Percentiles rank a stretch among this genome's conserved stretches.
Evolutionary conservation across 2,797 vertebrate species (phyloP).

Genomic region (Neopelma chrysocephalum): DNA sequence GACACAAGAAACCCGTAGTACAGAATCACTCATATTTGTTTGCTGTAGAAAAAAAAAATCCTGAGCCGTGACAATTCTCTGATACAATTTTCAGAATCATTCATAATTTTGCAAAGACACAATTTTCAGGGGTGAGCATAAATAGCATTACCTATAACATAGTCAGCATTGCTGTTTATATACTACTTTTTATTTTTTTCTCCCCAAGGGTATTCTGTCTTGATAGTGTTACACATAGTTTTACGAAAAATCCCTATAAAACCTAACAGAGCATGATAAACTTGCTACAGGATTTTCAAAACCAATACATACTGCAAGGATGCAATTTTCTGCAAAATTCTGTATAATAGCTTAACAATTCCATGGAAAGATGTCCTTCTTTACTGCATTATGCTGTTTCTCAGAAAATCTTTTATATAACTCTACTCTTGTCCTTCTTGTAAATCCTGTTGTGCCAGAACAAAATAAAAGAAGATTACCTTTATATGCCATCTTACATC

Average conservation of each 20-base stretch:
- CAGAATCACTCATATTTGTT: not conserved
- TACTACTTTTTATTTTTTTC: accelerated
- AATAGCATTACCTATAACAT: not conserved
- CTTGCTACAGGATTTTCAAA: conserved; percentile 2
- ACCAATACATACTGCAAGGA: not conserved
- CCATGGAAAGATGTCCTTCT: not conserved
- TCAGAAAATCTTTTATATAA: not conserved
- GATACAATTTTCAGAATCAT: not conserved
- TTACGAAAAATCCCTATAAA: not conserved
- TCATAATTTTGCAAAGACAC: not conserved
- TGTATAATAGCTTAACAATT: not conserved
- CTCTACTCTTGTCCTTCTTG: not conserved
- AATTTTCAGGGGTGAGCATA: not conserved
- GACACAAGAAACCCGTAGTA: not conserved
- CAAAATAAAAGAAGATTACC: conserved; percentile 25
- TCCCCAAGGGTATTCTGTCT: not conserved
- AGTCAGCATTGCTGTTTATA: not conserved
- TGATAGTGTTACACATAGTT: not conserved
- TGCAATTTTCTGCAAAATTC: conserved; percentile 20
- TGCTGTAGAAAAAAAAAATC: not conserved
- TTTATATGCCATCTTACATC: conserved; percentile 21
- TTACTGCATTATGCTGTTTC: not conserved
- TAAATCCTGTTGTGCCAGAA: conserved; percentile 7
- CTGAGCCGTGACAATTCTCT: not conserved
- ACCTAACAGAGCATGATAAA: not conserved